Evolutionary conservation across 2,113 vertebrate species (phyloP), one percentile per base, ranked within the genome.

Genomic region (Lagopus muta): DNA sequence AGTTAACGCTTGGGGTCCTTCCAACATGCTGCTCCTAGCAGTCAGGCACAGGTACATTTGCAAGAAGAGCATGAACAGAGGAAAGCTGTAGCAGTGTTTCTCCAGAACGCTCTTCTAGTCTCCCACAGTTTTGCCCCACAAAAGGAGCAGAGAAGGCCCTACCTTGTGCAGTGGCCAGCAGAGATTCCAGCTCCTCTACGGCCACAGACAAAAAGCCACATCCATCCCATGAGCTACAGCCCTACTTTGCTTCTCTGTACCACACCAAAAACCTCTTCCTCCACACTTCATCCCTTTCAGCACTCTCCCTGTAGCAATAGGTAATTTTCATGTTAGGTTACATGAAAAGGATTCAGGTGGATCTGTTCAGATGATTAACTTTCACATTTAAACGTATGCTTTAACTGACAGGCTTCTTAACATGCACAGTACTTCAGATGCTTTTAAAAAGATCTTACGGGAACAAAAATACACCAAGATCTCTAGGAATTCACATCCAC

Each of bases 401-500:
- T 78, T 40, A 81, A 52, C 52, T 75, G 52, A 25, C 61, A 81
- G 52, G 30, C 60, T 84, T 72, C 81, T 90, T 32, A 20, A 70
- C 84, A 17, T 8, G 89, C 13, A 73, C 45, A 40, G 28, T 28
- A 38, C n/a, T 91, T 94, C 50, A 90, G 50, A 70, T 20, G 40
- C 45, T 30, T 73, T 74, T 89, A 77, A 55, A 80, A 92, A 86
- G 32, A 89, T 28, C 43, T 86, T 82, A 60, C 0, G 67, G 32
- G 71, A 93, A 86, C 38, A 27, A 67, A 72, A 91, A 77, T 3
- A 80, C 0, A 0, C 48, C 48, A 42, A 94, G 38, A 27, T 61
- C 72, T 91, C 72, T 61, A 61, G 48, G 80, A 94, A 94, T 92
- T 86, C 79, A 81, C 47, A 78, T 42, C 47, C 72, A 81, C 52